Conservation (phyloP, 2,888 invertebrate species). For the Rapana venosa region DNA sequence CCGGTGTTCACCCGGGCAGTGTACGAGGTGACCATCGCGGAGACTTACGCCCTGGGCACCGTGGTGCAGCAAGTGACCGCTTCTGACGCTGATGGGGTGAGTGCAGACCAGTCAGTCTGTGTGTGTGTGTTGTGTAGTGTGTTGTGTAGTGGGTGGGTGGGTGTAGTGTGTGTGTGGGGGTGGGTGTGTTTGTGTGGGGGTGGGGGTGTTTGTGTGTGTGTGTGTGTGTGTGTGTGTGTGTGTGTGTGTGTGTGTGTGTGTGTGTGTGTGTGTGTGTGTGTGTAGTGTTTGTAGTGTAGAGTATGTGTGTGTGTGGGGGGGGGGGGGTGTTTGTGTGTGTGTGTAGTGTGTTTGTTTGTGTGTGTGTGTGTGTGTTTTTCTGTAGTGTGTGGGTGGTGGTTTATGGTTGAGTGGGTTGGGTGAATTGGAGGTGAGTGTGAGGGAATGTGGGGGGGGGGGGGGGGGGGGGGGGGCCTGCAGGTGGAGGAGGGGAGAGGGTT, state of each 20-base stretch:
- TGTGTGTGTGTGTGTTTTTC: neutral
- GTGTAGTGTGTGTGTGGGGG: conserved; percentile 4
- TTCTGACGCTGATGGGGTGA: conserved; percentile 63
- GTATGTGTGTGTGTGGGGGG: neutral
- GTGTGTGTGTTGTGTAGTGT: neutral
- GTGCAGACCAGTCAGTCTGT: neutral
- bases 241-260: conserved; percentile 7
- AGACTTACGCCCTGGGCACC: conserved; percentile 56
- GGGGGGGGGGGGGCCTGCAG: no score
- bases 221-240: neutral
- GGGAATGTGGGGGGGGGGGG: no score
- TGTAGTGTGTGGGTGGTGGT: no score
- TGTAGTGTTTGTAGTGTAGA: neutral
- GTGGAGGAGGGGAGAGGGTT: no score
- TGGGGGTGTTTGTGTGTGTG: neutral
- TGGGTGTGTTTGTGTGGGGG: neutral
- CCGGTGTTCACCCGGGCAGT: conserved; percentile 55
- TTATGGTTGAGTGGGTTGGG: no score
- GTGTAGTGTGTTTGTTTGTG: neutral
- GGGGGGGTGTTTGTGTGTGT: neutral
- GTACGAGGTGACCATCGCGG: conserved; percentile 60
- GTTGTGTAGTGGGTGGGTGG: neutral
- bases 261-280: conserved; percentile 13
- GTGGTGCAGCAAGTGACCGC: conserved; percentile 60
- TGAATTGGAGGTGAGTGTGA: no score